Conservation (phyloP, 1,140 invertebrate genomes). For the Pseudomyrmex sp. region DNA sequence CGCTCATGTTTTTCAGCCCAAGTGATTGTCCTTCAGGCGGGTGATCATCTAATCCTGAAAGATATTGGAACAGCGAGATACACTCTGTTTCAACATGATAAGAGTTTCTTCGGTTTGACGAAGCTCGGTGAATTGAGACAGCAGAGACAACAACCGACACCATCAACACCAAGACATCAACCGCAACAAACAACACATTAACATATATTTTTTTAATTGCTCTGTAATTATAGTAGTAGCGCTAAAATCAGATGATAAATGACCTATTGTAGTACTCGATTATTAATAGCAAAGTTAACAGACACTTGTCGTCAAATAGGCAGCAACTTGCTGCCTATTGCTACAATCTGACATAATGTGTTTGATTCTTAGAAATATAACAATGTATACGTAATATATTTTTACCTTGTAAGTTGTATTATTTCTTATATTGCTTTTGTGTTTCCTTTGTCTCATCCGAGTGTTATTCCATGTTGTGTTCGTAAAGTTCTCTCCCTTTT, state of each 20-base stretch:
- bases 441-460: no score
- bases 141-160: conserved; percentile 64
- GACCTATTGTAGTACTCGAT: conserved; percentile 3
- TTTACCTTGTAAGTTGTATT: no score
- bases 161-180: conserved; percentile 67
- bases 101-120: conserved; percentile 92
- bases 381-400: no score
- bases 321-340: no score
- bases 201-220: neutral
- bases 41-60: conserved; percentile 88
- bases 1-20: conserved; percentile 90
- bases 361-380: no score
- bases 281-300: neutral
- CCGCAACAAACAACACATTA: conserved; percentile 24
- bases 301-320: no score
- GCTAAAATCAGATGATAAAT: conserved; percentile 3
- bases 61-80: conserved; percentile 89
- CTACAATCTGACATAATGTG: no score
- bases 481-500: no score
- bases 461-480: no score
- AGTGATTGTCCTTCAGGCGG: conserved; percentile 87
- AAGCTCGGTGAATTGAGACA: conserved; percentile 87
- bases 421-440: no score
- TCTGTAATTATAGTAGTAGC: conserved; percentile 9
- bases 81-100: conserved; percentile 89